Percentiles rank a stretch among this genome's conserved stretches.
These are phyloP conservation scores for Coenobita brevimanus DNA, from an alignment of 1,140 invertebrate species.

Conservation along the genomic window DNA sequence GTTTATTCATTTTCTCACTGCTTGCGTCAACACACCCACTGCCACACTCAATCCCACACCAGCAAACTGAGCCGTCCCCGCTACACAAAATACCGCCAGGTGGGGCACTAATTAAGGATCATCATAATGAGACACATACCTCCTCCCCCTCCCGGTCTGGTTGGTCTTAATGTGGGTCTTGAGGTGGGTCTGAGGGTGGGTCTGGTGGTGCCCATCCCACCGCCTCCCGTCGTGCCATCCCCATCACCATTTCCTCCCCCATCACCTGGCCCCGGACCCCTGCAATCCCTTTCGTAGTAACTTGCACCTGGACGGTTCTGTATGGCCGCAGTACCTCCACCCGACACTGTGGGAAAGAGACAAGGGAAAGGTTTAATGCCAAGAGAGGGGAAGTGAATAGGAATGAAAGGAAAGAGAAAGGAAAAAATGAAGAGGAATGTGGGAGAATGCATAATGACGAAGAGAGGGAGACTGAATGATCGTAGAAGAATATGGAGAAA, in stretches of 20 bases:
- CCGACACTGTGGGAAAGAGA: not conserved
- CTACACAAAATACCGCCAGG: too few relatives aligned
- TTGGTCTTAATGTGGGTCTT: not conserved
- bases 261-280: constrained; percentile 45
- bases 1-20: not conserved
- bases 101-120: too few relatives aligned
- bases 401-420: too few relatives aligned
- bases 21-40: not conserved
- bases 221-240: not conserved
- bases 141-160: constrained; percentile 14
- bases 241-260: not conserved
- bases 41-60: not conserved
- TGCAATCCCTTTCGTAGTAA: constrained; percentile 74
- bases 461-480: too few relatives aligned
- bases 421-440: too few relatives aligned
- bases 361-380: not conserved
- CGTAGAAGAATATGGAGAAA: too few relatives aligned
- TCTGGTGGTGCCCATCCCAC: not conserved
- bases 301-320: constrained; percentile 74
- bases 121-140: not conserved
- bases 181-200: not conserved
- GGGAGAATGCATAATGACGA: too few relatives aligned
- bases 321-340: constrained; percentile 72
- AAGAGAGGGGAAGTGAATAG: too few relatives aligned
- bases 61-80: too few relatives aligned